Base-by-base conservation (phyloP, 2,888 invertebrate species). In the Apodemia zela region DNA sequence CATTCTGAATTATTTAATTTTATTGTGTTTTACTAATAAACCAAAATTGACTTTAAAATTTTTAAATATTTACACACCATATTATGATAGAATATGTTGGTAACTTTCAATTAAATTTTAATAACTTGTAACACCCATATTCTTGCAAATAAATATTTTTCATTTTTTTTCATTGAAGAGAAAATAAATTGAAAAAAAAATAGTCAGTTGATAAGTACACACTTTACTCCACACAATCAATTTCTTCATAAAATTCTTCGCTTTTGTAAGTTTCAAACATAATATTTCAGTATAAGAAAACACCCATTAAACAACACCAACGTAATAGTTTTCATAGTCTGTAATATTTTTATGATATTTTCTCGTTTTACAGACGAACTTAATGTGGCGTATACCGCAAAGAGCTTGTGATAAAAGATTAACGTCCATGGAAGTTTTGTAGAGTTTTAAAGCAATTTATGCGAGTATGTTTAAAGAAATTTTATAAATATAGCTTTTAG, bases 351-450 rank as follows among this genome's bases (percentile, higher is more conserved):
- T 21, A 21, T 51, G 51, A 51, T 54, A 54, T 54, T 54, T 54
- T 54, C 51, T 54, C 51, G 15, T 54, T 54, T 54, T 54, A 54
- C 51, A 21, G 21, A 18, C 51, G 21, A 54, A 54, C 51, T 54
- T 54, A 54, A 54, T 54, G 51, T 54, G 21, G 51, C 51, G 21
- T 25, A 3, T 21, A 54, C 25, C 51, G 51, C 51, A 51, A 51
- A 51, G 51, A 51, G 51, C 51, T 51, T 51, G 51, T 51, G 51
- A 51, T 51, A 51, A 51, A 51, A 51, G 51, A 51, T 51, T 51
- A 21, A 51, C 51, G 51, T 51, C 13, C 51, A 21, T 51, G 51
- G 13, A 51, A 51, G 51, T 51, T 25, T 25, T 25, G 51, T 51
- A 51, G 51, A 51, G 51, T 51, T 51, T 49, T 51, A 51, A 5